Evolutionary conservation across 2,113 vertebrate species (phyloP).

Genomic region (Hypomesus transpacificus): DNA sequence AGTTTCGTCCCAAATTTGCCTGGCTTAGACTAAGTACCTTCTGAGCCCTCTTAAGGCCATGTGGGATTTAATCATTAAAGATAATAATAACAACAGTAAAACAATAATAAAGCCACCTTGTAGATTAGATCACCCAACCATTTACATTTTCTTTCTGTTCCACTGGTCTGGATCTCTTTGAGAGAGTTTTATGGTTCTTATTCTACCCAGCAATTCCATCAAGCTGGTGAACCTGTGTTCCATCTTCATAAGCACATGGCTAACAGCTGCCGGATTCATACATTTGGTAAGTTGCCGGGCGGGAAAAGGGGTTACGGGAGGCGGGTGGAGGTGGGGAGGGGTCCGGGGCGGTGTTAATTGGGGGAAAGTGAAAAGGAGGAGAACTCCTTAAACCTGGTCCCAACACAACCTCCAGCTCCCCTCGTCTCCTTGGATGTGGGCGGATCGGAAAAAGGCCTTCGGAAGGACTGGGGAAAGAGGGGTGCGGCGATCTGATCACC

Average conservation of each 20-base stretch:
- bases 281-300: conserved; percentile 86
- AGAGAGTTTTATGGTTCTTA: conserved; percentile 42
- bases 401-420: conserved; percentile 1
- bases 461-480: not conserved
- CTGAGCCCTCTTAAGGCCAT: too few relatives aligned
- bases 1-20: not conserved
- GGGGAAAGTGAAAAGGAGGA: conserved; percentile 8
- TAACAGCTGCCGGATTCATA: conserved; percentile 98
- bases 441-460: not conserved
- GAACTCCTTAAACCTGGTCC: conserved; percentile 11
- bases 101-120: not conserved
- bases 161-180: conserved; percentile 45
- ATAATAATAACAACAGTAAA: not conserved
- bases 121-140: conserved; percentile 37
- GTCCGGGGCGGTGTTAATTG: conserved; percentile 19
- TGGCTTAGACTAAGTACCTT: not conserved
- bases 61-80: too few relatives aligned
- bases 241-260: conserved; percentile 99
- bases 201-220: conserved; percentile 92
- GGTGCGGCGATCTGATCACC: too few relatives aligned
- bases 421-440: not conserved
- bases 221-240: conserved; percentile 99
- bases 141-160: conserved; percentile 43
- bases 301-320: conserved; percentile 1
- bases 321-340: conserved; percentile 3